A percentile compares a stretch with the other conserved stretches of the same genome.
phyloP scores from a whole-genome alignment of 2,113 vertebrate genomes.

The Megaleporinus macrocephalus region DNA sequence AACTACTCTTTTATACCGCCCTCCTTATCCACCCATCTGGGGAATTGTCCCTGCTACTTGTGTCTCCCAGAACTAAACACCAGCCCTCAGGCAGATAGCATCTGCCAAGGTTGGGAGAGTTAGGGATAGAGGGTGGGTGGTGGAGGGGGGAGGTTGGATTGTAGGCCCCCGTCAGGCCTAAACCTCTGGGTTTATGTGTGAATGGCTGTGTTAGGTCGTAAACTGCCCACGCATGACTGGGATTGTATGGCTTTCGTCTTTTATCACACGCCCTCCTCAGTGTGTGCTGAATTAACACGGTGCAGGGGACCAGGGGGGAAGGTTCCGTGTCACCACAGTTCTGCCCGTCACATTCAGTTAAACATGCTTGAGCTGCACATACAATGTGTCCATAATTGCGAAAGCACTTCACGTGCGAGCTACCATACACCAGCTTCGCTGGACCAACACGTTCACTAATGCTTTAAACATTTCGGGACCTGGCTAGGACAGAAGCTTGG shows the following conservation, averaged over 20 bases:
- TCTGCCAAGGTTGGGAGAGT: conserved; percentile 25
- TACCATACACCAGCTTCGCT: neutral
- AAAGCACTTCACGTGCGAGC: neutral
- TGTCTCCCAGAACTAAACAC: conserved; percentile 14
- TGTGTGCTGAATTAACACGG: neutral
- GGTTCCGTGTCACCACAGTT: neutral
- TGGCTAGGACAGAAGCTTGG: neutral
- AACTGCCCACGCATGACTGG: conserved; percentile 32
- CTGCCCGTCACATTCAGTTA: neutral
- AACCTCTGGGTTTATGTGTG: conserved; percentile 33
- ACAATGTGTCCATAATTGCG: neutral
- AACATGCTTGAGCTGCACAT: neutral
- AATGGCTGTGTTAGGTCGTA: conserved; percentile 20
- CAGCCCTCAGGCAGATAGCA: conserved; percentile 31
- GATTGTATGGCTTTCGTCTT: conserved; percentile 37
- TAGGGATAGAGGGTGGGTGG: too few species aligned
- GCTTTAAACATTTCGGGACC: too few species aligned
- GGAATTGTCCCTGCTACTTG: conserved; percentile 30
- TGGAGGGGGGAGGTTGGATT: neutral
- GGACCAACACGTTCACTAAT: neutral
- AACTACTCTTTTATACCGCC: conserved; percentile 35
- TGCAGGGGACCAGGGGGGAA: neutral
- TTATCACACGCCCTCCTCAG: neutral
- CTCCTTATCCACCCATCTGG: conserved; percentile 47
- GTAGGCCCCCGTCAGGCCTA: neutral